These are phyloP conservation scores for Chrysotoxum bicinctum DNA, from an alignment of 2,888 invertebrate species.

Conservation along the genomic window DNA sequence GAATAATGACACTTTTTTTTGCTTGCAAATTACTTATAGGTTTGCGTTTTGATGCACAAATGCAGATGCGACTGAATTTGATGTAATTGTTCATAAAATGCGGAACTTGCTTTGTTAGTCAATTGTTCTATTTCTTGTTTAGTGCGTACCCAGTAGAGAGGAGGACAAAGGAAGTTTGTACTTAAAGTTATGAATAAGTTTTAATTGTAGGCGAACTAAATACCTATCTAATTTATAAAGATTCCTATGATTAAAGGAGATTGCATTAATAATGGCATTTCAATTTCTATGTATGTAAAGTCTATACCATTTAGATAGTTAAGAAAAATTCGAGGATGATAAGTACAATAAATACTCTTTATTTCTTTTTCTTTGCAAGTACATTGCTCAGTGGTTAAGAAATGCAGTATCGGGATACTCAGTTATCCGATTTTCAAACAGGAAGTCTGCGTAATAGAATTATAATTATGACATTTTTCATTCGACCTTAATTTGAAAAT, in stretches of 20 bases:
- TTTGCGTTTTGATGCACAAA: neutral
- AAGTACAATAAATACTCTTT: too few relatives aligned
- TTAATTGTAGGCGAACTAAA: constrained; percentile 36
- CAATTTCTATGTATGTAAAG: neutral
- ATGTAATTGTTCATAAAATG: constrained; percentile 47
- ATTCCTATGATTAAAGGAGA: constrained; percentile 1
- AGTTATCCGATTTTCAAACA: too few relatives aligned
- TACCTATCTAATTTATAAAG: neutral
- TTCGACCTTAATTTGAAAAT: too few relatives aligned
- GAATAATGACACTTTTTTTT: constrained; percentile 53
- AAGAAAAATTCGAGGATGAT: too few relatives aligned
- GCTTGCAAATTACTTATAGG: constrained; percentile 29
- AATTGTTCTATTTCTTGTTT: constrained; percentile 26
- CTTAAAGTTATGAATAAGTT: constrained; percentile 21
- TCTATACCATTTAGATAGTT: neutral
- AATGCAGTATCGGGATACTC: too few relatives aligned
- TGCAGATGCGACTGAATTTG: constrained; percentile 3
- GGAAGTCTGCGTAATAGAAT: too few relatives aligned
- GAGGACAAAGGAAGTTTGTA: neutral
- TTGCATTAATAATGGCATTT: constrained; percentile 15
- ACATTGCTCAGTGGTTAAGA: too few relatives aligned
- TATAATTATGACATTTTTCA: too few relatives aligned
- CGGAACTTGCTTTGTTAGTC: constrained; percentile 53
- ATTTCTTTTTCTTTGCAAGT: too few relatives aligned
- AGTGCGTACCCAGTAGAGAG: constrained; percentile 32